phyloP scores from a whole-genome alignment of 2,888 invertebrate species.

The Melanotus villosus region DNA sequence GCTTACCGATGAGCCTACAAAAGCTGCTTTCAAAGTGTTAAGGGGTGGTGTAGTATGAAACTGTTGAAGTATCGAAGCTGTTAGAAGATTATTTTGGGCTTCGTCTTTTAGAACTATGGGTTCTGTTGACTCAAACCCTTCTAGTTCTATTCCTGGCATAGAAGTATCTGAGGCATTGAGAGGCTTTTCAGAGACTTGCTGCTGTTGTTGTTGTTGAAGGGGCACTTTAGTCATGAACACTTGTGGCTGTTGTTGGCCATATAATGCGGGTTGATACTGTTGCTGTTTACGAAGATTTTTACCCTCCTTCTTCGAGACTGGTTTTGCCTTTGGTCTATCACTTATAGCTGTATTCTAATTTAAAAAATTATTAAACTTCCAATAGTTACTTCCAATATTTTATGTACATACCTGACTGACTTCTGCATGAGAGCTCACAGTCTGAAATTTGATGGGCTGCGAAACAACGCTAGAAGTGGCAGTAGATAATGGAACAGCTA shows the following conservation, averaged over 20 bases:
- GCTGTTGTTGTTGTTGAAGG: conserved; percentile 63
- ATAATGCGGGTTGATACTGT: conserved; percentile 64
- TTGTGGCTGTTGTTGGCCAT: conserved; percentile 66
- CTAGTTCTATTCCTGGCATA: conserved; percentile 63
- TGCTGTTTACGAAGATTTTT: conserved; percentile 79
- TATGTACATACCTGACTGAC: conserved; percentile 69
- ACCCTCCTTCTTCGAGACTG: conserved; percentile 84
- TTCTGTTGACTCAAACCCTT: conserved; percentile 61
- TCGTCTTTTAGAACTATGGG: conserved; percentile 62
- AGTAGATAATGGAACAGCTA: conserved; percentile 63
- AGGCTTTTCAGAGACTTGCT: conserved; percentile 61
- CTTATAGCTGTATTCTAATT: conserved; percentile 85
- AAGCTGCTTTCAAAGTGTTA: conserved; percentile 60
- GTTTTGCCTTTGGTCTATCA: conserved; percentile 88
- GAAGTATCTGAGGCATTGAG: conserved; percentile 60
- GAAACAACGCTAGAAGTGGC: conserved; percentile 53
- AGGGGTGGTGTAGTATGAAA: conserved; percentile 61
- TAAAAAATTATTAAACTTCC: not conserved
- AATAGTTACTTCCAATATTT: not conserved
- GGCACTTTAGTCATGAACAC: conserved; percentile 51
- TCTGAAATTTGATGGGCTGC: conserved; percentile 65
- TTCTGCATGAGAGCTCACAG: conserved; percentile 71
- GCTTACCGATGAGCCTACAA: conserved; percentile 63
- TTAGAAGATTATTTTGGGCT: conserved; percentile 61
- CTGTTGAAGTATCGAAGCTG: conserved; percentile 66